These are phyloP conservation scores for Nipponia nippon DNA, from an alignment of 2,113 vertebrate species.

Conservation along the genomic window DNA sequence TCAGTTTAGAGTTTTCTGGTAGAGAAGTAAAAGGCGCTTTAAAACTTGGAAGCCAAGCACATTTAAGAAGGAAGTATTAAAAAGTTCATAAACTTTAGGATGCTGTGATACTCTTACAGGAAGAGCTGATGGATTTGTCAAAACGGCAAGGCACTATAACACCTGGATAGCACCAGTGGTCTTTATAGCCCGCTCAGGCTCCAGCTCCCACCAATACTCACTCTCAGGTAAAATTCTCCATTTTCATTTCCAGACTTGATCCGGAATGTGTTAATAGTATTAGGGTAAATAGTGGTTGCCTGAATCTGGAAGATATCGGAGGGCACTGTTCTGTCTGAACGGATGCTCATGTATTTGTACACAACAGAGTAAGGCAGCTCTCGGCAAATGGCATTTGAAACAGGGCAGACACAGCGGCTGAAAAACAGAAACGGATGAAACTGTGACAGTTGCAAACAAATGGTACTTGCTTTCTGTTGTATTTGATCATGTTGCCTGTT, in stretches of 20 bases:
- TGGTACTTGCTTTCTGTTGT: neutral
- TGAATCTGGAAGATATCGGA: constrained; percentile 98
- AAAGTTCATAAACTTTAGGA: neutral
- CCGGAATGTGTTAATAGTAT: constrained; percentile 95
- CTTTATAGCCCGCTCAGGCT: neutral
- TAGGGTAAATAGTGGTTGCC: constrained; percentile 91
- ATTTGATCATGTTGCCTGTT: neutral
- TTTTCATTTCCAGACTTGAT: constrained; percentile 96
- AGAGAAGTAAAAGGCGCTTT: neutral
- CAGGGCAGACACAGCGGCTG: constrained; percentile 91
- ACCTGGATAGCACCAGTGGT: neutral
- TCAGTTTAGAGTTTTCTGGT: neutral
- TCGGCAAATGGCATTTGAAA: constrained; percentile 79
- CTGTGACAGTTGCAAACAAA: neutral
- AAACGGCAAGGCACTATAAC: neutral
- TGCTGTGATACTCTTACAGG: neutral
- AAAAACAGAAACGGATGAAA: constrained; percentile 1
- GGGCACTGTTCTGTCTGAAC: constrained; percentile 89
- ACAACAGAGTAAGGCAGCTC: constrained; percentile 89
- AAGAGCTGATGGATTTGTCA: neutral
- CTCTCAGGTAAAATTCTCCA: constrained; percentile 92
- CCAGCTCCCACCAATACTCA: constrained; percentile 68
- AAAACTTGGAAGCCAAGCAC: neutral
- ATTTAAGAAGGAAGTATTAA: neutral
- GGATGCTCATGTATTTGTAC: constrained; percentile 98